Conservation (phyloP, 2,888 invertebrate genomes). For the Listrodromus nycthemerus region DNA sequence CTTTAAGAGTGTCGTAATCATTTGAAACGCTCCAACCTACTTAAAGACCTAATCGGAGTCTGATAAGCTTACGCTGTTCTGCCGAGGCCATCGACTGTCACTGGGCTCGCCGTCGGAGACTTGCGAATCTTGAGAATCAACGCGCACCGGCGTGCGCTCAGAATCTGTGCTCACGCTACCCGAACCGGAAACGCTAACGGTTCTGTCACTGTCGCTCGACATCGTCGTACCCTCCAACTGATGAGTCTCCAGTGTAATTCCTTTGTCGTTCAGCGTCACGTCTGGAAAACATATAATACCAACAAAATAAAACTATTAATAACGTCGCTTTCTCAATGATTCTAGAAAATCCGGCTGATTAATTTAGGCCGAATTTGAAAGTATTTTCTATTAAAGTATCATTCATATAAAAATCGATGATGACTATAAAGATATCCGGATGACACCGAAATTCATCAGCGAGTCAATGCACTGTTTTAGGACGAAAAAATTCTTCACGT, state of each 20-base stretch:
- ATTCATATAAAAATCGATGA: too few species aligned
- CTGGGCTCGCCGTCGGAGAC: conserved; percentile 88
- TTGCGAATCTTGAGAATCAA: conserved; percentile 94
- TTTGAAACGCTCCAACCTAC: too few species aligned
- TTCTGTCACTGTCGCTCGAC: conserved; percentile 89
- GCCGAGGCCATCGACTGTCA: conserved; percentile 89
- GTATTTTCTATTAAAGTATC: too few species aligned
- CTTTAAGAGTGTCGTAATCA: too few species aligned
- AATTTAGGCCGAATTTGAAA: background rate
- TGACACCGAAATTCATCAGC: too few species aligned
- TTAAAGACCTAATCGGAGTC: conserved; percentile 12
- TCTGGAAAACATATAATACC: conserved; percentile 71
- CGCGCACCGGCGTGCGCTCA: conserved; percentile 91
- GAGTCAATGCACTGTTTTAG: too few species aligned
- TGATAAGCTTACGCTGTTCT: conserved; percentile 90
- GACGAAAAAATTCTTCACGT: too few species aligned
- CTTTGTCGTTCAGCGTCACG: conserved; percentile 84
- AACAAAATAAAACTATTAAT: background rate
- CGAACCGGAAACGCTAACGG: conserved; percentile 90
- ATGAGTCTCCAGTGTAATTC: conserved; percentile 86
- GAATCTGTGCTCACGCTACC: conserved; percentile 92
- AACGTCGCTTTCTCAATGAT: background rate
- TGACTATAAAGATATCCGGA: too few species aligned
- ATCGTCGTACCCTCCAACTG: conserved; percentile 86
- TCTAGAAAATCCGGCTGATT: background rate